phyloP scores from a whole-genome alignment of 2,113 vertebrate species.

The Podarcis raffonei region DNA sequence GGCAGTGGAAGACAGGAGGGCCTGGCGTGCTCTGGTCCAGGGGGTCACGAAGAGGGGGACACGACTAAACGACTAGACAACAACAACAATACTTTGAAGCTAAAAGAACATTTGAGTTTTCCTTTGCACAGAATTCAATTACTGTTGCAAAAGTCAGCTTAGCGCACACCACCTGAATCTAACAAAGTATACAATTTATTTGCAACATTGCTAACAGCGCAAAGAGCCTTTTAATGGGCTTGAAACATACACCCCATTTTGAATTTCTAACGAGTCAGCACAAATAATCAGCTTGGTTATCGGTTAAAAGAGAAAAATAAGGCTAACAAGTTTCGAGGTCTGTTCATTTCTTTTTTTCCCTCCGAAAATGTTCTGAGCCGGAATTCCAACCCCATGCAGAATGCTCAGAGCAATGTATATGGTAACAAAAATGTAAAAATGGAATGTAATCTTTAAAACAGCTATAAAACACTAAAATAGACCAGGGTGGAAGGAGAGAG shows the following conservation, averaged over 20 bases:
- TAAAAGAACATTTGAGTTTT: neutral
- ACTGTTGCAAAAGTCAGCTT: neutral
- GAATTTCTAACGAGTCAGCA: neutral
- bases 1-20: no score
- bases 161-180: neutral
- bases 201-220: neutral
- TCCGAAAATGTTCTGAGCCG: neutral
- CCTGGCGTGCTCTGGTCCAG: no score
- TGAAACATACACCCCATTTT: neutral
- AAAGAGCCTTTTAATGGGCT: neutral
- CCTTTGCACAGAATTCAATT: neutral
- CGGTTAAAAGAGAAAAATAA: neutral
- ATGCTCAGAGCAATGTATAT: neutral
- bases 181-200: neutral
- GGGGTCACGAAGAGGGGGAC: no score
- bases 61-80: no score
- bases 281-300: neutral
- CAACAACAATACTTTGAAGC: neutral
- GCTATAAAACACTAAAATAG: neutral
- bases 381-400: neutral
- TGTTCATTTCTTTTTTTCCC: neutral
- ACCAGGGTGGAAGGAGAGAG: neutral
- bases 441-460: neutral
- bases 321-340: neutral
- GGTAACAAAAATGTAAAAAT: neutral